Evolutionary conservation across 2,888 invertebrate species (phyloP).

Genomic region (Ommatoiulus sabulosus): DNA sequence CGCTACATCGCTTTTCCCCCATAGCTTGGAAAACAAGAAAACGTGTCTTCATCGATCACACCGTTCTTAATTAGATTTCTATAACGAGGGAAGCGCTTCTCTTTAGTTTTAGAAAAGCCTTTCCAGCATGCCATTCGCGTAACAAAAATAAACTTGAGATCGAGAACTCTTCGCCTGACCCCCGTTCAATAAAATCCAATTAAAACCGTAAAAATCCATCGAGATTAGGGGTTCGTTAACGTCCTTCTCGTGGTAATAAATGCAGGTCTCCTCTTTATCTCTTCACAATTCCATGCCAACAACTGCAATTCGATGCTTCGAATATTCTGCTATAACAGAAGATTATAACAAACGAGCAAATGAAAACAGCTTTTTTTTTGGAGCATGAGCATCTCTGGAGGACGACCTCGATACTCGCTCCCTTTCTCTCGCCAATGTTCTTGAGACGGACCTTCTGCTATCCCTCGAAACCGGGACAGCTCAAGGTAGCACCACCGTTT

Average conservation of each 20-base stretch:
- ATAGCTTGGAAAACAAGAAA: neutral
- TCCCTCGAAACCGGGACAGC: neutral
- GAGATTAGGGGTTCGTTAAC: neutral
- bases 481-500: neutral
- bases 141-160: conserved; percentile 21
- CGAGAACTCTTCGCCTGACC: neutral
- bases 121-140: neutral
- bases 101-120: neutral
- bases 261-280: neutral
- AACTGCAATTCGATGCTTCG: neutral
- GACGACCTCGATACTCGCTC: neutral
- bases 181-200: neutral
- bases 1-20: neutral
- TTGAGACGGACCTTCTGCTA: neutral
- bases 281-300: neutral
- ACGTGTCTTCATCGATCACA: neutral
- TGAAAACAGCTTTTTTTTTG: conserved; percentile 11
- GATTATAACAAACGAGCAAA: conserved; percentile 31
- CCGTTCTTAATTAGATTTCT: neutral
- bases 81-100: neutral
- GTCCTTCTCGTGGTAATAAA: neutral
- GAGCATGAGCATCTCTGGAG: neutral
- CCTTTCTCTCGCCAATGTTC: neutral
- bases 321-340: conserved; percentile 40
- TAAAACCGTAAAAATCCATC: conserved; percentile 10